phyloP scores from a whole-genome alignment of 2,113 vertebrate species.

The Sminthopsis crassicaudata region DNA sequence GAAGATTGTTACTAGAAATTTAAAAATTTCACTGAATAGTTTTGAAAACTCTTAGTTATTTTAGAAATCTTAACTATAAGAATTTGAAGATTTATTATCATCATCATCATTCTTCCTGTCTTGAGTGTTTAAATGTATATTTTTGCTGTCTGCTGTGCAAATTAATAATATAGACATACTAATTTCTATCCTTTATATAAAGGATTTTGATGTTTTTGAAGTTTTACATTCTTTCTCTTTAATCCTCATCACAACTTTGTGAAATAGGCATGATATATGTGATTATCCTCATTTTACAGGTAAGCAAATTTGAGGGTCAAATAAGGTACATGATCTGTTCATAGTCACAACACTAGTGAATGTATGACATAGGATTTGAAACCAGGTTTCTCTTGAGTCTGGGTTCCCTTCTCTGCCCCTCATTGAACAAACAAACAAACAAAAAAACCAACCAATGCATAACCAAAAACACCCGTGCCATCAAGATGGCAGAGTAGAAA shows the following conservation, averaged over 20 bases:
- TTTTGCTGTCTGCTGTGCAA: not conserved
- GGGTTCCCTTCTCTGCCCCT: not conserved
- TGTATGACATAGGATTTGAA: not conserved
- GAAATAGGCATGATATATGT: not conserved
- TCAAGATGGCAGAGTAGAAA: not conserved
- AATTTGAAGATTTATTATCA: not conserved
- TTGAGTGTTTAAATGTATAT: not conserved
- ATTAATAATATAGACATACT: not conserved
- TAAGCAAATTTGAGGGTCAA: not conserved
- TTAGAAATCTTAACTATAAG: not conserved
- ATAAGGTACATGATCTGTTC: not conserved
- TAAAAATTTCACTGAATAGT: not conserved
- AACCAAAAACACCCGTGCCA: not conserved
- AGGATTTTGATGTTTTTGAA: not conserved
- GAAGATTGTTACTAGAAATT: constrained; percentile 35
- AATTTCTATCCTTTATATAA: not conserved
- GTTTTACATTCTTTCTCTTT: not conserved
- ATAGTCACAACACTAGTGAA: not conserved
- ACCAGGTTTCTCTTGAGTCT: not conserved
- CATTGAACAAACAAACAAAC: not conserved
- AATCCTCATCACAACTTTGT: not conserved
- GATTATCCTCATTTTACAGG: not conserved
- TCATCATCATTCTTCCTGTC: not conserved
- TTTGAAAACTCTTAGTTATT: constrained; percentile 7
- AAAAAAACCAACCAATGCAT: not conserved